Evolutionary conservation across 2,888 invertebrate genomes (phyloP).

Genomic region (Oscheius sp.): DNA sequence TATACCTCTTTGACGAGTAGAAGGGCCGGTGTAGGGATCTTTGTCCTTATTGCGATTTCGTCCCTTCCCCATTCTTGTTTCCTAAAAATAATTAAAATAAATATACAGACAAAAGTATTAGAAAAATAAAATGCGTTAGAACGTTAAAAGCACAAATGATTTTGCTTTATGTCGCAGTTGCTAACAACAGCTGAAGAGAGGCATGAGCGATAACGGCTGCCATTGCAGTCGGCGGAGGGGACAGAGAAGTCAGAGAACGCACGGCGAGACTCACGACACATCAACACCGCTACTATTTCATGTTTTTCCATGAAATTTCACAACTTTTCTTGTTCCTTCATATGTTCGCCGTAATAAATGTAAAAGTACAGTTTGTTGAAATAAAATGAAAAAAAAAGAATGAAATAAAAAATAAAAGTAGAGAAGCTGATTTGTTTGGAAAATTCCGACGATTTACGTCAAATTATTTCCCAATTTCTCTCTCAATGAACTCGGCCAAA

Average conservation of each 20-base stretch:
- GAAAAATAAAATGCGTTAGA: too few relatives aligned
- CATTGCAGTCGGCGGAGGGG: background rate
- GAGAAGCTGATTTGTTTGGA: too few relatives aligned
- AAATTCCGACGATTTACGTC: too few relatives aligned
- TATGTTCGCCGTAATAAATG: background rate
- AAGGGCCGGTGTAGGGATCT: slow-evolving; percentile 12
- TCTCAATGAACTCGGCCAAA: too few relatives aligned
- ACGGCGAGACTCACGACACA: too few relatives aligned
- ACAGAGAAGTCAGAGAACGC: slow-evolving; percentile 25
- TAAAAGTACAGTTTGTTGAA: too few relatives aligned
- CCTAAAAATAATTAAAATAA: background rate
- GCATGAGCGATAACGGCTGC: slow-evolving; percentile 14
- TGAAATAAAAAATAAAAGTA: too few relatives aligned
- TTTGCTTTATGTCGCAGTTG: slow-evolving; percentile 6
- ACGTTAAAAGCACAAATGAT: background rate
- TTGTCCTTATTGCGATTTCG: slow-evolving; percentile 54
- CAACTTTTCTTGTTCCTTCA: background rate
- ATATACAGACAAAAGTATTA: too few relatives aligned
- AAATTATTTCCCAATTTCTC: too few relatives aligned
- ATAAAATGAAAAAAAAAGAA: too few relatives aligned
- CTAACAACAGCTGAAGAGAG: slow-evolving; percentile 19
- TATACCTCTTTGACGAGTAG: slow-evolving; percentile 12
- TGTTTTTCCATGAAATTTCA: background rate
- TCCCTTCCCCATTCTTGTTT: slow-evolving; percentile 50
- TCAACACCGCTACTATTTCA: background rate